A percentile compares a stretch with the other conserved stretches of the same genome.
These are phyloP conservation scores for Junonia oenone DNA, from an alignment of 2,888 invertebrate species.

Conservation along the genomic window DNA sequence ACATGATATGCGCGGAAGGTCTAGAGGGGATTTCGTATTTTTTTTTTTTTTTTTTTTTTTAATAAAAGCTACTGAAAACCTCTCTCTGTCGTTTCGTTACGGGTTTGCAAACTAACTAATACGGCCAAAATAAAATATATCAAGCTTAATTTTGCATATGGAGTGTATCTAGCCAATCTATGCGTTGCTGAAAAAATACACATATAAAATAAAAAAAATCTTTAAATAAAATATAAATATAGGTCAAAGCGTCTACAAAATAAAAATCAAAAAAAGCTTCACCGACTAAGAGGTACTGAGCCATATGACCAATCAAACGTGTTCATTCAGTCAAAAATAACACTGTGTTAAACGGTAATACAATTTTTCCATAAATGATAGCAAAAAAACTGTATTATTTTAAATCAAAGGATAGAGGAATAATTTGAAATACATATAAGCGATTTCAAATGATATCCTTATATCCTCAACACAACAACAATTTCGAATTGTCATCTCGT, in stretches of 20 bases:
- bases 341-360: conserved; percentile 11
- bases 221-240: conserved; percentile 51
- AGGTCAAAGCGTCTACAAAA: conserved; percentile 63
- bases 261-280: conserved; percentile 59
- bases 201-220: conserved; percentile 54
- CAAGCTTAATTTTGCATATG: conserved; percentile 60
- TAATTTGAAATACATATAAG: neutral
- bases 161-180: conserved; percentile 57
- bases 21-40: conserved; percentile 56
- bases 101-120: conserved; percentile 53
- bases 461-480: conserved; percentile 4
- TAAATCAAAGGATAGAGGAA: conserved; percentile 10
- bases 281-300: conserved; percentile 40
- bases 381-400: conserved; percentile 16
- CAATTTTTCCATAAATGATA: conserved; percentile 4
- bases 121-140: conserved; percentile 51
- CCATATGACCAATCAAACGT: conserved; percentile 34
- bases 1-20: conserved; percentile 67
- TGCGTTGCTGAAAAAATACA: conserved; percentile 66
- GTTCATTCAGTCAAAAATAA: conserved; percentile 25
- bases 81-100: conserved; percentile 46
- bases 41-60: too few relatives aligned
- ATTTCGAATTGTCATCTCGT: conserved; percentile 2
- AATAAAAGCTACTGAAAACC: conserved; percentile 51
- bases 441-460: neutral